Evolutionary conservation across 2,113 vertebrate genomes (phyloP).

Genomic region (Leucopsar rothschildi): DNA sequence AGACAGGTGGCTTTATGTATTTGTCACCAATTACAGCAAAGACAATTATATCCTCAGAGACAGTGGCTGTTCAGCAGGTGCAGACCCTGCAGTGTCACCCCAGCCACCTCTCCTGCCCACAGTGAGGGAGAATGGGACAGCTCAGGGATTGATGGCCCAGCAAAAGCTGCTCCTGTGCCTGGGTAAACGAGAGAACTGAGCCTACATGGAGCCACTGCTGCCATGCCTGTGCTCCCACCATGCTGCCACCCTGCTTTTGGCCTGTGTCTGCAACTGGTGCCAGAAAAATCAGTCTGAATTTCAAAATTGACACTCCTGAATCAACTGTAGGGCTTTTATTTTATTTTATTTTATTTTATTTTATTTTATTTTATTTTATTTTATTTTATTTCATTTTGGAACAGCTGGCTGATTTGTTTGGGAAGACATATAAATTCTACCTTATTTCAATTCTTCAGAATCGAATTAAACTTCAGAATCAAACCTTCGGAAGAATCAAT

Average conservation of each 20-base stretch:
- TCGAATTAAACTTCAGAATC: too few relatives aligned
- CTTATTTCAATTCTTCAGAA: not conserved
- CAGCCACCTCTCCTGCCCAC: not conserved
- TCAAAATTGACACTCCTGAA: not conserved
- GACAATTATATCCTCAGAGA: not conserved
- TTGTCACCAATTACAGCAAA: not conserved
- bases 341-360: not conserved
- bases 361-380: not conserved
- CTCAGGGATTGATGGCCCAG: not conserved
- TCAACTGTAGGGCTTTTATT: not conserved
- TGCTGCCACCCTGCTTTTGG: not conserved
- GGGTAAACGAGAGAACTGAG: not conserved
- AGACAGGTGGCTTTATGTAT: not conserved
- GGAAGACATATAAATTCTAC: not conserved
- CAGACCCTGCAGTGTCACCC: not conserved
- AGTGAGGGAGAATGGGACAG: not conserved
- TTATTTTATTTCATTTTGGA: not conserved
- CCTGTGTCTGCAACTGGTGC: not conserved
- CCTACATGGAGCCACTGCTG: not conserved
- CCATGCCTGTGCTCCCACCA: not conserved
- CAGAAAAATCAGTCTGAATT: not conserved
- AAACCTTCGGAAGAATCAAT: not conserved
- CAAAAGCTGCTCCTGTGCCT: not conserved
- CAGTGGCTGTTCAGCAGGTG: not conserved
- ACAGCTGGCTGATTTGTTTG: not conserved